These are phyloP conservation scores for Anastrepha ludens DNA, from an alignment of 1,140 invertebrate species.

Conservation along the genomic window DNA sequence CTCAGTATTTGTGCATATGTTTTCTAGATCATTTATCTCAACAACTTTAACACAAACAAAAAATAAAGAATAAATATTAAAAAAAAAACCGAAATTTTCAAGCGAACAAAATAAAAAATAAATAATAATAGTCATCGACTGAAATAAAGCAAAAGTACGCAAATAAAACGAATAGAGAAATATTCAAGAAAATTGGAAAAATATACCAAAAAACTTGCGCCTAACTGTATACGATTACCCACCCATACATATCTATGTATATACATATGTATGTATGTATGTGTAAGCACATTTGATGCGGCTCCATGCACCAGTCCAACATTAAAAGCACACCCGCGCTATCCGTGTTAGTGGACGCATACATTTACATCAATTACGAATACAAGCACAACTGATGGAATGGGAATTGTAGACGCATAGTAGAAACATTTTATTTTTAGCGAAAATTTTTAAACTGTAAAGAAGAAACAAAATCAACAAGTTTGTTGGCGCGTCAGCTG, in stretches of 20 bases:
- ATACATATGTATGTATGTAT: neutral
- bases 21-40: neutral
- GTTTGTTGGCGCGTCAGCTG: neutral
- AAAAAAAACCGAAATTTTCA: neutral
- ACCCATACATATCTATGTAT: neutral
- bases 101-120: neutral
- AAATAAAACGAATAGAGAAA: neutral
- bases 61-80: neutral
- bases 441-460: neutral
- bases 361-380: too few species aligned
- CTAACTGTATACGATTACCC: too few species aligned
- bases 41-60: neutral
- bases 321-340: too few species aligned
- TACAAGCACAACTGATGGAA: too few species aligned
- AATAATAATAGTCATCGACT: constrained; percentile 4
- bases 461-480: neutral
- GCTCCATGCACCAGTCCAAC: neutral
- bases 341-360: too few species aligned
- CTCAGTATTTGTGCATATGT: neutral
- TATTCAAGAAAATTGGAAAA: neutral
- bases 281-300: neutral
- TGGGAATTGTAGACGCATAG: too few species aligned
- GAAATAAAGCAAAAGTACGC: neutral
- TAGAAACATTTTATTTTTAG: constrained; percentile 15
- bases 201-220: neutral